Base-by-base conservation (phyloP, 2,888 invertebrate species). In the Apeira syringaria region DNA sequence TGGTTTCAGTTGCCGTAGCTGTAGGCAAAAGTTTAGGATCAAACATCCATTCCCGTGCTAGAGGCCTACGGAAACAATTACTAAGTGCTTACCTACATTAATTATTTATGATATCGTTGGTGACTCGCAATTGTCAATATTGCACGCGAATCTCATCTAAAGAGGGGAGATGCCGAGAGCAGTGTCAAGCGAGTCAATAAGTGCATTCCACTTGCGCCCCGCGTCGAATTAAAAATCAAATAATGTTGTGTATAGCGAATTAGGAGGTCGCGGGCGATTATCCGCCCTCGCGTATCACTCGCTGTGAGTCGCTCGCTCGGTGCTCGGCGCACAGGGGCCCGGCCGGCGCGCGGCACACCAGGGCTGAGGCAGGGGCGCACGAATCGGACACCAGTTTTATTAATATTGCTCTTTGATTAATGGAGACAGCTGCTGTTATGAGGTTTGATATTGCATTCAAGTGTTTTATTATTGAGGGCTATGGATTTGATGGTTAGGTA, bases 201-300 rank as follows among this genome's bases (percentile, higher is more conserved):
- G 77, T 73, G 69, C 81, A 84, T 82, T 80, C 81, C 84, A 60
- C 64, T 64, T 70, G 75, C 74, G 65, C 41, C 31, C 69, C 74
- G 80, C 53, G 72, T 53, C 79, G 66, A 85, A 87, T 87, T 85
- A 78, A 80, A 86, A 87, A 88, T 88, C 86, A 87, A 88, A 88
- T 86, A 88, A 87, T 84, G 80, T 77, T 78, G 80, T 75, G 80
- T 74, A 75, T 70, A 69, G 74, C 81, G 80, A 75, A 81, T 80
- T 79, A 79, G 68, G 10, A 26, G 44, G 34, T 25, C 44, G 29
- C 26, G 29, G 33, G n/a, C n/a, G n/a, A n/a, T n/a, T n/a, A n/a
- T n/a, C n/a, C n/a, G n/a, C n/a, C n/a, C n/a, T n/a, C n/a, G n/a
- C n/a, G n/a, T n/a, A n/a, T n/a, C n/a, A n/a, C n/a, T n/a, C n/a